Base-by-base conservation (phyloP, 2,888 invertebrate species). In the Micoletzkya japonica region DNA sequence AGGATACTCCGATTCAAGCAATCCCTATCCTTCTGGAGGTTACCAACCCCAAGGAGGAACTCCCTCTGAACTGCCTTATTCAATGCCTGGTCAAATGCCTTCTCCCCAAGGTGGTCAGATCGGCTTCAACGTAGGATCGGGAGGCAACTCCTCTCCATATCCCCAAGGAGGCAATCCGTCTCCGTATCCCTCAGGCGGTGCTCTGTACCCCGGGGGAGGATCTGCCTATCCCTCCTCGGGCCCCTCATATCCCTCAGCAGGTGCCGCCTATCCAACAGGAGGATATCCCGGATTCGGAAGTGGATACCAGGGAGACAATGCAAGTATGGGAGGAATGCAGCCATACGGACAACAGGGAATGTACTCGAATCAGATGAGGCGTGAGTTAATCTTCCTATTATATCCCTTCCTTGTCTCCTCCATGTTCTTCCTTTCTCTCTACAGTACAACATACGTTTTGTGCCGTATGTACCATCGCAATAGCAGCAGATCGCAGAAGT, bases 31-130 rank as follows among this genome's bases (percentile, higher is more conserved):
- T 14, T 44, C 10, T 44, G 56, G 56, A 54, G 28, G 28, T 34
- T 57, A 57, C 32, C 67, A 56, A 44, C 49, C 67, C 14, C 67
- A 67, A n/a, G 14, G 37, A 6, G 67, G 67, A 17, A 56, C 54
- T 37, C 67, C 52, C 6, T 44, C 44, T 14, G 44, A 20, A 14
- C 10, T 14, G 10, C 44, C 44, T 44, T n/a, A n/a, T n/a, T n/a
- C n/a, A n/a, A n/a, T n/a, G n/a, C n/a, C n/a, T n/a, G n/a, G n/a
- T n/a, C n/a, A n/a, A n/a, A n/a, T n/a, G n/a, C n/a, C n/a, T n/a
- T n/a, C n/a, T n/a, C 44, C 44, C 44, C 44, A 44, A 20, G 20
- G 44, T 20, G 44, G 44, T 14, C 17, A 44, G 10, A n/a, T n/a
- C n/a, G n/a, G n/a, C n/a, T n/a, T n/a, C n/a, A n/a, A n/a, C n/a